phyloP scores from a whole-genome alignment of 1,140 invertebrate species.

The Eubasilissa regina region DNA sequence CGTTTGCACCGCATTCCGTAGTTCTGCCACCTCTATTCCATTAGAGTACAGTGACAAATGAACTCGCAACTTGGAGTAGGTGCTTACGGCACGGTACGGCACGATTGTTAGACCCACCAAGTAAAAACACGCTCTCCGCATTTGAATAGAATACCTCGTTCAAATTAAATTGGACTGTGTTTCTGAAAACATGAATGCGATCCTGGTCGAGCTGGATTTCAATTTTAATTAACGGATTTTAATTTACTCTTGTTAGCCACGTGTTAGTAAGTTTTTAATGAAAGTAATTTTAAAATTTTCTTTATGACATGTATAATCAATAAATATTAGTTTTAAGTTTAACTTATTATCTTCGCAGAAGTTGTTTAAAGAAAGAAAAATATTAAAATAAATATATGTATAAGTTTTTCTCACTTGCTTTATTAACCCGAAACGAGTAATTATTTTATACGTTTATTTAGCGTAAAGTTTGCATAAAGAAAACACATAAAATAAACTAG shows the following conservation, averaged over 20 bases:
- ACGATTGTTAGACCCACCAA: conserved; percentile 10
- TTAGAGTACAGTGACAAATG: conserved; percentile 29
- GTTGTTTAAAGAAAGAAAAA: not conserved
- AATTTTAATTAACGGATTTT: too few species aligned
- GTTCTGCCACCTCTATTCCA: not conserved
- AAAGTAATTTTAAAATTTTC: not conserved
- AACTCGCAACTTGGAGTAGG: conserved; percentile 24
- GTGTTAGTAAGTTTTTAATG: not conserved
- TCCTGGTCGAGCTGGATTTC: too few species aligned
- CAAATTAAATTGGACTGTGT: conserved; percentile 23
- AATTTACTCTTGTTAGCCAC: not conserved
- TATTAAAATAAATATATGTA: too few species aligned
- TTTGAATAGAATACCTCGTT: conserved; percentile 26
- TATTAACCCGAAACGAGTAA: too few species aligned
- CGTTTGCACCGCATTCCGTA: not conserved
- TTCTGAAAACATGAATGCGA: not conserved
- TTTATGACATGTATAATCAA: not conserved
- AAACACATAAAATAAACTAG: too few species aligned
- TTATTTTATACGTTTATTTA: too few species aligned
- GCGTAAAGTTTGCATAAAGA: too few species aligned
- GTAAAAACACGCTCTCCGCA: not conserved
- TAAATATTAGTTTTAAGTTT: not conserved
- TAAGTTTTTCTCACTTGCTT: too few species aligned
- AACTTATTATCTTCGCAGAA: not conserved
- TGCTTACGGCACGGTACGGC: conserved; percentile 4